Evolutionary conservation across 2,797 vertebrate genomes (phyloP).

Genomic region (Thalassophryne amazonica): DNA sequence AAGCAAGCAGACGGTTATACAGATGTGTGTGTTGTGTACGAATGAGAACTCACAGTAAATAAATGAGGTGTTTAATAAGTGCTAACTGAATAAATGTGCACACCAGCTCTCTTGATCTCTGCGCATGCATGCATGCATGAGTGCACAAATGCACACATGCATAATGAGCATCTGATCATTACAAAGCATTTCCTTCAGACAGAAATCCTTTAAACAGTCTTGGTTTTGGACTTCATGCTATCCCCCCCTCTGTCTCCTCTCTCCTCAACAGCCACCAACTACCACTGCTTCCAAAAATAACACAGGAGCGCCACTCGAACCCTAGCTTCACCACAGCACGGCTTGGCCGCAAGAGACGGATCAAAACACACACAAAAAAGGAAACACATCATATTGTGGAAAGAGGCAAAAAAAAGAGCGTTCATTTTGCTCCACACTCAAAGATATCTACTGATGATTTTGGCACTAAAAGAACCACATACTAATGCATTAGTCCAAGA

Average conservation of each 20-base stretch:
- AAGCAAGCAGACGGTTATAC: no score
- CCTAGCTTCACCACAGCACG: slow-evolving; percentile 76
- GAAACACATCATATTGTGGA: slow-evolving; percentile 83
- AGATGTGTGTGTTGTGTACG: slow-evolving; percentile 39
- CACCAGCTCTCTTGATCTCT: slow-evolving; percentile 23
- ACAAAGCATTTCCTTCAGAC: slow-evolving; percentile 80
- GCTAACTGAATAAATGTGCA: slow-evolving; percentile 48
- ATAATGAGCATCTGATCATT: slow-evolving; percentile 75
- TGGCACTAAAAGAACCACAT: slow-evolving; percentile 71
- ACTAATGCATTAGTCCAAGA: slow-evolving; percentile 53
- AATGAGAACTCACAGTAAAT: slow-evolving; percentile 27
- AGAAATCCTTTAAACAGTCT: slow-evolving; percentile 83
- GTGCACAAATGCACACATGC: slow-evolving; percentile 23
- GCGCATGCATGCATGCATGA: neutral
- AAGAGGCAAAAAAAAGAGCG: slow-evolving; percentile 65
- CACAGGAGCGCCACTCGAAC: slow-evolving; percentile 85
- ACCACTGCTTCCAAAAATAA: slow-evolving; percentile 84
- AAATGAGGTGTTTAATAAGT: slow-evolving; percentile 53
- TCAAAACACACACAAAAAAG: slow-evolving; percentile 88
- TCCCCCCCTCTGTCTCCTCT: slow-evolving; percentile 71
- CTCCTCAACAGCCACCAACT: slow-evolving; percentile 83
- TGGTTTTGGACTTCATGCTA: slow-evolving; percentile 74
- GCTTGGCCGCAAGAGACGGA: slow-evolving; percentile 77
- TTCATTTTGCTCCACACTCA: slow-evolving; percentile 74
- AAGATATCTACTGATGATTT: slow-evolving; percentile 82